Conservation (phyloP, 2,113 vertebrate species). For the Pterocles orientalis region DNA sequence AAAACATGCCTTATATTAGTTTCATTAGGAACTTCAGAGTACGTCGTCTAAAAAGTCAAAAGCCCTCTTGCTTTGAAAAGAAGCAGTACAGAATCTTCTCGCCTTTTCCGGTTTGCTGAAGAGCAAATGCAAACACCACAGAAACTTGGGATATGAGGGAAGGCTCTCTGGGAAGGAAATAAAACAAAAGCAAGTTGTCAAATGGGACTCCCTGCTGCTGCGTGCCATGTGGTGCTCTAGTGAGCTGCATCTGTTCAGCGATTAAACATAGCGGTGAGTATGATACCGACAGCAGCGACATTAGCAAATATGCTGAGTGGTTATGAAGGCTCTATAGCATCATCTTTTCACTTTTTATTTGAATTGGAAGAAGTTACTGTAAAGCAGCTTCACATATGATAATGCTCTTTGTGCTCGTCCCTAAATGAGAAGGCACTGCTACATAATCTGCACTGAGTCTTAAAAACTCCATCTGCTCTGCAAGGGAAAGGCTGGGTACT, state of each 20-base stretch:
- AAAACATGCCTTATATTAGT: background rate
- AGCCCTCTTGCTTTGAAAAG: conserved; percentile 24
- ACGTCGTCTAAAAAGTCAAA: background rate
- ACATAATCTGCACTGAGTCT: background rate
- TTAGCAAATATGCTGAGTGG: conserved; percentile 56
- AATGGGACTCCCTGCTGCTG: conserved; percentile 66
- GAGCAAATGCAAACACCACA: conserved; percentile 54
- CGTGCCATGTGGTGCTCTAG: conserved; percentile 55
- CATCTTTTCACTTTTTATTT: conserved; percentile 35
- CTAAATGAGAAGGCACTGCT: background rate
- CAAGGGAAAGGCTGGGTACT: background rate
- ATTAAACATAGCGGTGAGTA: conserved; percentile 45
- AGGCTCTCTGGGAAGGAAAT: conserved; percentile 54
- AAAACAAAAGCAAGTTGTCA: conserved; percentile 66
- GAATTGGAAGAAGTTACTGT: conserved; percentile 14
- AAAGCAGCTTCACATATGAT: background rate
- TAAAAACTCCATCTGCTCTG: background rate
- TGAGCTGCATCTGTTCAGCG: conserved; percentile 66
- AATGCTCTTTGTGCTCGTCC: background rate
- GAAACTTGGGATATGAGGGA: conserved; percentile 31
- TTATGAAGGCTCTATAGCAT: background rate
- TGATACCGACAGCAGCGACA: conserved; percentile 4
- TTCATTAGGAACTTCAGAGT: background rate
- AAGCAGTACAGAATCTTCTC: background rate
- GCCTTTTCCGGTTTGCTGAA: conserved; percentile 42